phyloP scores from a whole-genome alignment of 2,888 invertebrate species.

The Sphaerophoria taeniata region DNA sequence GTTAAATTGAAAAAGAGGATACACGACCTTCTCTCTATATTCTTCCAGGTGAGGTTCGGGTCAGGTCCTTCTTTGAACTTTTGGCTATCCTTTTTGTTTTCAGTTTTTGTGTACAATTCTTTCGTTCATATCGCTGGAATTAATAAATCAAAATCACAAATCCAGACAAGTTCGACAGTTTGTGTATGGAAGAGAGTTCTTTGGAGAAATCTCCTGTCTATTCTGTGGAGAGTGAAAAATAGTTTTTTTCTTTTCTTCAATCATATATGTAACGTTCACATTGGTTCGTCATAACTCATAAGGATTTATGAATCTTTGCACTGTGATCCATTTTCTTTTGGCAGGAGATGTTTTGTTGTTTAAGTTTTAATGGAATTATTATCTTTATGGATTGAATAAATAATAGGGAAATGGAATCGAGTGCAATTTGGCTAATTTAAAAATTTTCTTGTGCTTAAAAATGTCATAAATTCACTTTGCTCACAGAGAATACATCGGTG shows the following conservation, averaged over 20 bases:
- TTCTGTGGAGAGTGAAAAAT: conserved; percentile 49
- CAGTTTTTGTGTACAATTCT: background rate
- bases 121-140: conserved; percentile 32
- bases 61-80: conserved; percentile 2
- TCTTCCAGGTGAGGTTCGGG: background rate
- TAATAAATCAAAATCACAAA: conserved; percentile 69
- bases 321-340: conserved; percentile 4
- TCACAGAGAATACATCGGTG: too few relatives aligned
- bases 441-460: conserved; percentile 16
- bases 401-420: background rate
- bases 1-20: conserved; percentile 31
- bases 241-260: conserved; percentile 52
- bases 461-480: conserved; percentile 22
- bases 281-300: conserved; percentile 61
- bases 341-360: background rate
- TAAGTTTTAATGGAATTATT: conserved; percentile 46
- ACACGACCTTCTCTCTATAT: background rate
- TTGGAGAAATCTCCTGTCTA: conserved; percentile 6
- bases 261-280: background rate
- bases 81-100: conserved; percentile 13
- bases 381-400: background rate
- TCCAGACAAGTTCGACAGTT: conserved; percentile 68
- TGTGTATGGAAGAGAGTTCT: conserved; percentile 39
- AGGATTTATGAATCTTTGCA: conserved; percentile 53
- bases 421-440: conserved; percentile 20